Conservation (phyloP, 2,888 invertebrate genomes). For the Diaprepes abbreviatus region DNA sequence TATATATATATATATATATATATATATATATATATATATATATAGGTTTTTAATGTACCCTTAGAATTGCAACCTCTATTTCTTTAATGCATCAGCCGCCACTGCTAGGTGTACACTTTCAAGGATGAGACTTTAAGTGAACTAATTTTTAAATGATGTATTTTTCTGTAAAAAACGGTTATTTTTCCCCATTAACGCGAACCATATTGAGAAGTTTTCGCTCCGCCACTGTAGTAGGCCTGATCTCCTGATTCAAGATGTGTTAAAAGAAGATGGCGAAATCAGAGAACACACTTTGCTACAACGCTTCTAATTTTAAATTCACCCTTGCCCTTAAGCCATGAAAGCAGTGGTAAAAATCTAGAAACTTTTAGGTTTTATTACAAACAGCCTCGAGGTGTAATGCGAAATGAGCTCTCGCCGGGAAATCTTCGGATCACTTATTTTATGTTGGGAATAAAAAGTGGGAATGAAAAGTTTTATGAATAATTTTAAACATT, state of each 20-base stretch:
- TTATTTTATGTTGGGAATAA: background rate
- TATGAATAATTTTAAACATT: background rate
- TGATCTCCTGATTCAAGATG: background rate
- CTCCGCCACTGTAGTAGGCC: no score
- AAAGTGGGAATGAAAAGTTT: background rate
- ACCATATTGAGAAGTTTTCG: no score
- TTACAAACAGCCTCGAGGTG: background rate
- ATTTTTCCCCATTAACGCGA: no score
- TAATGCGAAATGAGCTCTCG: constrained; percentile 5
- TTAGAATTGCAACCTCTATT: no score
- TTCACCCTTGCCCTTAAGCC: constrained; percentile 20
- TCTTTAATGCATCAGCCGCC: no score
- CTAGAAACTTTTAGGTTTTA: constrained; percentile 15
- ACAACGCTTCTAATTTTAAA: constrained; percentile 23
- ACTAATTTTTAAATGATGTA: no score
- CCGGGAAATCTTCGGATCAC: background rate
- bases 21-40: no score
- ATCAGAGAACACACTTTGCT: constrained; percentile 10
- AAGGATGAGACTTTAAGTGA: no score
- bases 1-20: no score
- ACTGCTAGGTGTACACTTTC: no score
- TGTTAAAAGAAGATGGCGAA: background rate
- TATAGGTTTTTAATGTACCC: no score
- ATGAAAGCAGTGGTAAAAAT: constrained; percentile 18
- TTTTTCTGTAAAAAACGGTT: no score